Evolutionary conservation across 2,797 vertebrate genomes (phyloP).

Genomic region (Karalla daura): DNA sequence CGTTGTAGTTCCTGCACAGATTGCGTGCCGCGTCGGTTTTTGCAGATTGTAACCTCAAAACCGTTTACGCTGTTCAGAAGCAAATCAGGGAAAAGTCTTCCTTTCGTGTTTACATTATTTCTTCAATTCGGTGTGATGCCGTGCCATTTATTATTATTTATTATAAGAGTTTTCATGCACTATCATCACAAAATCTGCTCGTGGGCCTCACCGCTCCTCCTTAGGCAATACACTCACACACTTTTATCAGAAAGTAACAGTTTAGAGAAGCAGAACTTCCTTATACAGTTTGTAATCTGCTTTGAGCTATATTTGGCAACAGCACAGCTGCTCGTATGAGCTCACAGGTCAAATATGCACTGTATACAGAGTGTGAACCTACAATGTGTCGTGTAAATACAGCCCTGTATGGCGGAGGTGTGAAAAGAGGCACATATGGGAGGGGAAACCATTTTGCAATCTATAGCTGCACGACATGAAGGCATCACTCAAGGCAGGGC

Average conservation of each 20-base stretch:
- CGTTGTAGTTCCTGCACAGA: too few species aligned
- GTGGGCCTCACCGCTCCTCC: not conserved
- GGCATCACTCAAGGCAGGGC: not conserved
- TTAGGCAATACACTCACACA: not conserved
- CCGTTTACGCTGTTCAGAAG: too few species aligned
- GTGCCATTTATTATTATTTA: not conserved
- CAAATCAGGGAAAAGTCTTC: not conserved
- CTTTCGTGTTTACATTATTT: not conserved
- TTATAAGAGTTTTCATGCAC: too few species aligned
- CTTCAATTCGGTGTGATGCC: not conserved
- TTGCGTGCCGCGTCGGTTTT: too few species aligned
- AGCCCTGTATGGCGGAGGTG: too few species aligned
- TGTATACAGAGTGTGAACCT: not conserved
- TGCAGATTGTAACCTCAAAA: not conserved
- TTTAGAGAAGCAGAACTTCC: not conserved
- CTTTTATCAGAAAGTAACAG: not conserved
- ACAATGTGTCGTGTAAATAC: not conserved
- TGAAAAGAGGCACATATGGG: not conserved
- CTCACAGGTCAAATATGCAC: not conserved
- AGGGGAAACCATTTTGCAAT: not conserved
- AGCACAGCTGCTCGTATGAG: conserved; percentile 1
- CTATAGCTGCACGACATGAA: not conserved
- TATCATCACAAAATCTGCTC: not conserved
- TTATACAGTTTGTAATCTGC: not conserved
- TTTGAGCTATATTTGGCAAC: conserved; percentile 1